Evolutionary conservation across 2,888 invertebrate species (phyloP), one percentile per base, ranked within the genome.

Genomic region (Tanypteryx hageni): DNA sequence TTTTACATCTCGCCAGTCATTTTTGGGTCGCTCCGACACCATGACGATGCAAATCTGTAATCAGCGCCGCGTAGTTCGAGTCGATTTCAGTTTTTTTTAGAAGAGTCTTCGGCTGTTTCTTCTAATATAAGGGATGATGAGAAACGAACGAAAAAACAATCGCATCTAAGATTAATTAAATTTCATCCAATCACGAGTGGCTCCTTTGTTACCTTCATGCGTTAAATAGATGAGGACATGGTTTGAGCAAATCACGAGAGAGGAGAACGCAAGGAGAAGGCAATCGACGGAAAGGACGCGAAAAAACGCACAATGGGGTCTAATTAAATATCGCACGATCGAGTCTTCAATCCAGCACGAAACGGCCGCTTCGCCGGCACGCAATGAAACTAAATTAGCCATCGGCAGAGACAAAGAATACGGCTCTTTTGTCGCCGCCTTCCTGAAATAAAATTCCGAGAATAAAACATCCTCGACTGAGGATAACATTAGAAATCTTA

Each of bases 1-100:
- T 83, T 57, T 16, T 18, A 57, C 83, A 83, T 83, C 83, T 83
- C 57, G 44, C 83, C 56, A 83, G 83, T 83, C 83, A 83, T 27
- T 83, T 83, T 14, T 57, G n/a, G 31, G 11, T 18, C 9, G 31
- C 18, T 16, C n/a, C 56, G 27, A 57, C 83, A 10, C 31, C 31
- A 64, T 68, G 89, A 68, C 89, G 64, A 68, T 27, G 61, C 89
- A 44, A 44, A 68, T 64, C 64, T 61, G 61, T 56, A 44, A 64
- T 31, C 89, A 89, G n/a, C n/a, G n/a, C n/a, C n/a, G n/a, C n/a
- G n/a, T n/a, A n/a, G n/a, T 83, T 44, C 44, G 44, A 44, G 44
- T 44, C 1, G 1, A 44, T 44, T 44, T 44, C 3, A 44, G 5
- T 1, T 44, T 44, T 44, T 44, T 44, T 44, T 44, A 1, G 44